phyloP scores from a whole-genome alignment of 2,888 invertebrate species.

The Diadegma fenestrale region DNA sequence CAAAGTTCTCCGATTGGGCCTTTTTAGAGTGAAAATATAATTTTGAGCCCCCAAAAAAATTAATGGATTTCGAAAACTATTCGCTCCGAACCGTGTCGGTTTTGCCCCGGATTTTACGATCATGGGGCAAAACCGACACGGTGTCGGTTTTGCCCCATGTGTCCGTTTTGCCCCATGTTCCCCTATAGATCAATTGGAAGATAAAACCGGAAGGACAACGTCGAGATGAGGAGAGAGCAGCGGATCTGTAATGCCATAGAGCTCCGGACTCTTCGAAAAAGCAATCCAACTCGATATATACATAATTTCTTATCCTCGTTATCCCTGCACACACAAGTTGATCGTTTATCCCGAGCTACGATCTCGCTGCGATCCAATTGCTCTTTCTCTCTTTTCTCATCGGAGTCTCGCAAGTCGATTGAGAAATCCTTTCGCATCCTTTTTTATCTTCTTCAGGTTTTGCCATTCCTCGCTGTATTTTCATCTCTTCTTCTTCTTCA shows the following conservation, averaged over 20 bases:
- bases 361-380: conserved; percentile 63
- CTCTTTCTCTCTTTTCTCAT: conserved; percentile 19
- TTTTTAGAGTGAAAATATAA: no score
- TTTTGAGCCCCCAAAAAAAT: no score
- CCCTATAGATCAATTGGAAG: conserved; percentile 47
- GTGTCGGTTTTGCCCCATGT: no score
- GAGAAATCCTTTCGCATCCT: conserved; percentile 53
- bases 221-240: conserved; percentile 37
- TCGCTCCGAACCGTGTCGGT: no score
- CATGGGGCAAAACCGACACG: no score
- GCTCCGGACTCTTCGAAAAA: conserved; percentile 41
- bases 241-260: conserved; percentile 38
- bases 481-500: conserved; percentile 32
- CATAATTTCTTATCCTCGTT: conserved; percentile 69
- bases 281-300: conserved; percentile 65
- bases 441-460: conserved; percentile 39
- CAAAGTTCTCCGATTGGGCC: no score
- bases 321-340: conserved; percentile 45
- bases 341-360: conserved; percentile 60
- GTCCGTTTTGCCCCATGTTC: background rate
- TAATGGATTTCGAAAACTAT: no score
- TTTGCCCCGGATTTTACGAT: no score
- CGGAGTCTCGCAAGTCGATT: conserved; percentile 25
- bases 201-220: conserved; percentile 60
- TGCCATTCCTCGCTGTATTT: conserved; percentile 33